Base-by-base conservation (phyloP, 2,113 vertebrate species). In the Caranx melampygus region DNA sequence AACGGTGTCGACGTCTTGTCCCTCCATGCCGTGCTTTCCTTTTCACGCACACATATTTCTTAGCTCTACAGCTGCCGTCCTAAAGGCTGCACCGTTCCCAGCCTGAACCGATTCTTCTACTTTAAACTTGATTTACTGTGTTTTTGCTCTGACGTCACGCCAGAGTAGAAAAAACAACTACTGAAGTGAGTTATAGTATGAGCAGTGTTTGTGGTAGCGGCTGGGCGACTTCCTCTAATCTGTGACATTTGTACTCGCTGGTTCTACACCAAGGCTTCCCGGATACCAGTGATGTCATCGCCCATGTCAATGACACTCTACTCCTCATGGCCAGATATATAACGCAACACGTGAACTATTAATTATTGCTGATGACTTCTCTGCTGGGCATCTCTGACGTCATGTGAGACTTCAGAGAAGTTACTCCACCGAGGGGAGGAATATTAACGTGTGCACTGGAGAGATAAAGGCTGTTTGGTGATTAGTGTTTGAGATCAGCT, bases 221-320 rank as follows among this genome's bases (percentile, higher is more conserved):
- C 55, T 14, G 20, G n/a, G 1, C n/a, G 1, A 34, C 11, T 66
- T 62, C n/a, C 26, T 52, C 0, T 42, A 18, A 63, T 75, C 5
- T 64, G 35, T 51, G 37, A 68, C 44, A 31, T 61, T 18, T 55
- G n/a, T 9, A 34, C 42, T 10, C 6, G 0, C 31, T 18, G 54
- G 44, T 64, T 15, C 44, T 37, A 35, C 21, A 20, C 14, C 6
- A 51, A 3, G 1, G 2, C 71, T 71, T 37, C 77, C 72, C 3
- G 52, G 78, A 72, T 68, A 84, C 89, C 55, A 44, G 51, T 75
- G 79, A 85, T 60, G 79, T 73, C 69, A 73, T 51, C 12, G 9
- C 3, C n/a, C 0, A 4, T 3, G 21, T 54, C 59, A 44, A 0
- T 2, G 16, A 21, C 2, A 7, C 10, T 2, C 8, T 31, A 3